These are phyloP conservation scores for Drosophila micromelanica DNA, from an alignment of 1,140 invertebrate genomes.

Conservation along the genomic window DNA sequence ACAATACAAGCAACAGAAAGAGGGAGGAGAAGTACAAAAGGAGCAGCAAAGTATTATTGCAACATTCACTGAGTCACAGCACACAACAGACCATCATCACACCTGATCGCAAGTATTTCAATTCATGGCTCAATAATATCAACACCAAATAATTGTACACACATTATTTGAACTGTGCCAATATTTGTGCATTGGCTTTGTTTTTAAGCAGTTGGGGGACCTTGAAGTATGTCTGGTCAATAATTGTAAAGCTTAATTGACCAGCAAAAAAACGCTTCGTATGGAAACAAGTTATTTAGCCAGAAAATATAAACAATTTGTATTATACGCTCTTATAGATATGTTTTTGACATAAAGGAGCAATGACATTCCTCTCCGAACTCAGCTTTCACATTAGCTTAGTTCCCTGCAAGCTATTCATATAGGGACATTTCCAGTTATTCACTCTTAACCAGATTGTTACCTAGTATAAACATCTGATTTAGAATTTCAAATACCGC, in stretches of 20 bases:
- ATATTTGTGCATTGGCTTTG: slow-evolving; percentile 44
- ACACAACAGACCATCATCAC: background rate
- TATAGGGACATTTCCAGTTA: background rate
- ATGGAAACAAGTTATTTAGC: slow-evolving; percentile 8
- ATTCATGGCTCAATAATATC: slow-evolving; percentile 62
- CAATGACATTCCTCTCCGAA: no score
- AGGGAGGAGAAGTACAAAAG: slow-evolving; percentile 7
- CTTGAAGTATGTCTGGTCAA: slow-evolving; percentile 43
- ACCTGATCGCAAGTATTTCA: slow-evolving; percentile 43
- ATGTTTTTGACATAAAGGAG: no score
- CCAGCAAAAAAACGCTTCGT: slow-evolving; percentile 27
- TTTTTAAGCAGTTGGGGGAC: slow-evolving; percentile 5
- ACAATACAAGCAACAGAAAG: slow-evolving; percentile 35
- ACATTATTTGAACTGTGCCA: slow-evolving; percentile 21
- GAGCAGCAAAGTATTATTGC: slow-evolving; percentile 1
- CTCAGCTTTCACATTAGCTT: no score
- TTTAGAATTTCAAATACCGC: slow-evolving; percentile 9
- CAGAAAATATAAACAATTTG: slow-evolving; percentile 6
- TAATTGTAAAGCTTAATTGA: slow-evolving; percentile 60
- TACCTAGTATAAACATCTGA: slow-evolving; percentile 5
- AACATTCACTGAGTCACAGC: slow-evolving; percentile 33
- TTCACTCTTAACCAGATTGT: background rate
- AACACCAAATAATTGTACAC: slow-evolving; percentile 66
- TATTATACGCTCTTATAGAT: background rate
- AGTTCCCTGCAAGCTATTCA: no score